A percentile compares a stretch with the other conserved stretches of the same genome.
phyloP scores from a whole-genome alignment of 1,140 invertebrate species.

The Drosophila lacertosa region DNA sequence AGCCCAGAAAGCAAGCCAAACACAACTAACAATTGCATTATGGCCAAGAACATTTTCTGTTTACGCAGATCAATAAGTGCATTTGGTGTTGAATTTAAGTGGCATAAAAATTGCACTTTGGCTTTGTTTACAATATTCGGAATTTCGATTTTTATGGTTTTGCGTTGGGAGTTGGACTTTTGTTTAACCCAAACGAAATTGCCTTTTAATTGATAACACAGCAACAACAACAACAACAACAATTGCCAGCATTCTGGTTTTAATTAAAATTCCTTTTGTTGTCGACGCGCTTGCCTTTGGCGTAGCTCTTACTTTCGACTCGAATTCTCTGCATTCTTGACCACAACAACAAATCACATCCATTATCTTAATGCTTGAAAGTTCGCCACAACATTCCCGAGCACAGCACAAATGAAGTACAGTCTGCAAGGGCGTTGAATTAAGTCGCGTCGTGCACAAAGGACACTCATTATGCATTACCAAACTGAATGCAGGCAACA shows the following conservation, averaged over 20 bases:
- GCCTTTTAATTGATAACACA: neutral
- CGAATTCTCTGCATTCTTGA: slow-evolving; percentile 27
- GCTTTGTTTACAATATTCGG: too few species aligned
- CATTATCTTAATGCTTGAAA: slow-evolving; percentile 31
- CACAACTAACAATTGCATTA: too few species aligned
- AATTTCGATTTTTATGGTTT: too few species aligned
- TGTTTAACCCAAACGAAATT: neutral
- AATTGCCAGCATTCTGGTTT: too few species aligned
- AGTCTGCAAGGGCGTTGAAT: slow-evolving; percentile 43
- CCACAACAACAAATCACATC: slow-evolving; percentile 52
- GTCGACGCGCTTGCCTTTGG: neutral
- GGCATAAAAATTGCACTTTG: too few species aligned
- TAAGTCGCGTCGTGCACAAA: slow-evolving; percentile 58
- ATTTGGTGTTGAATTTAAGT: too few species aligned
- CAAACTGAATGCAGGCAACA: slow-evolving; percentile 14
- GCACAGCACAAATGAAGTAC: slow-evolving; percentile 65
- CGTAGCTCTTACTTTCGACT: slow-evolving; percentile 8
- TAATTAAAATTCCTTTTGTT: slow-evolving; percentile 39
- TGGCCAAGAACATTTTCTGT: too few species aligned
- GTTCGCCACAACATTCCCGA: slow-evolving; percentile 23
- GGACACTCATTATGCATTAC: slow-evolving; percentile 72
- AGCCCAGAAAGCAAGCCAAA: too few species aligned
- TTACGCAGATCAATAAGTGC: too few species aligned
- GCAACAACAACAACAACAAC: too few species aligned
- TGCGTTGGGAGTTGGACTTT: too few species aligned